Percentiles rank a stretch among this genome's conserved stretches.
Conservation (phyloP, 2,888 invertebrate species). For the Cephus pygmeus region DNA sequence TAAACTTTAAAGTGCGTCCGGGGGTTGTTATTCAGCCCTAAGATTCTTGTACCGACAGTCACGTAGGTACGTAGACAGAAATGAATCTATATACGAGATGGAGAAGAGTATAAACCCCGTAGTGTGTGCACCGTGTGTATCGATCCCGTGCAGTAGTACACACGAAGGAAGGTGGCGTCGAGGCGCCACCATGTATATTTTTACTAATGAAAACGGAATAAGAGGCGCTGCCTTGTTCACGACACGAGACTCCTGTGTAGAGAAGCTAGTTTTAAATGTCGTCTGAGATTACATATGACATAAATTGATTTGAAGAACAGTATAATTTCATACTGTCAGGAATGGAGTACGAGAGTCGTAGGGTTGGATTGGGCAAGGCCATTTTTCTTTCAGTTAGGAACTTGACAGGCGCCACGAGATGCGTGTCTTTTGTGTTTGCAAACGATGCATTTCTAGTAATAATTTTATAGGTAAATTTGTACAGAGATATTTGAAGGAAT, state of each 20-base stretch:
- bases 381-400: slow-evolving; percentile 6
- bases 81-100: neutral
- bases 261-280: neutral
- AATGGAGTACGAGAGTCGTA: neutral
- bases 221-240: slow-evolving; percentile 10
- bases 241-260: neutral
- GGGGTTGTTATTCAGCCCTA: neutral
- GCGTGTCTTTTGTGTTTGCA: neutral
- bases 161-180: slow-evolving; percentile 42
- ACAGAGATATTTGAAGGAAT: neutral
- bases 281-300: neutral
- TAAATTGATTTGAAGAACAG: neutral
- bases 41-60: neutral
- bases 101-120: neutral
- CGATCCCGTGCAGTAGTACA: slow-evolving; percentile 53
- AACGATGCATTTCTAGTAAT: neutral
- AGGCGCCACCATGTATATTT: slow-evolving; percentile 47
- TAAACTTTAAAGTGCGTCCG: neutral
- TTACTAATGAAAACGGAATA: neutral
- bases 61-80: neutral
- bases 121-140: slow-evolving; percentile 42
- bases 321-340: neutral
- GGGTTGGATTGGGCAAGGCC: neutral
- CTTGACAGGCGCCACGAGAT: slow-evolving; percentile 7
- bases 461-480: neutral